Evolutionary conservation across 1,140 invertebrate genomes (phyloP).

Genomic region (Drosophila subobscura): DNA sequence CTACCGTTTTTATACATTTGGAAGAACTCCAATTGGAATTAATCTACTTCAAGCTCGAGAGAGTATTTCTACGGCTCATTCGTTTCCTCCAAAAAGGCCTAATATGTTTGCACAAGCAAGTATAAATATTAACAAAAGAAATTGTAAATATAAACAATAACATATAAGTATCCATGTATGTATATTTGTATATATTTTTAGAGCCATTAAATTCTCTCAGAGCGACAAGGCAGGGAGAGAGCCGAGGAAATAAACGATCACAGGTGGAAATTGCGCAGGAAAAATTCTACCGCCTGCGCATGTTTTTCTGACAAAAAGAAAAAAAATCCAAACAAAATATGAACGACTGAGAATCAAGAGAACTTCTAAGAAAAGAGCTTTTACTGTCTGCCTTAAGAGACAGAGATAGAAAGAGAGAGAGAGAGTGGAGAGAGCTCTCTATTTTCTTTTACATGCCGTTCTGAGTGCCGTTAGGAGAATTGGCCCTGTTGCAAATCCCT

Average conservation of each 20-base stretch:
- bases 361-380: conserved; percentile 8
- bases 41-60: no score
- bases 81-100: no score
- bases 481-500: conserved; percentile 74
- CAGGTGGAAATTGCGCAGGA: conserved; percentile 64
- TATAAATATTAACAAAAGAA: conserved; percentile 5
- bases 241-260: conserved; percentile 18
- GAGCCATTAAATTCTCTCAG: conserved; percentile 1
- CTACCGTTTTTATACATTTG: no score
- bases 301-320: conserved; percentile 59
- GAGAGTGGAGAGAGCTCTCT: not conserved
- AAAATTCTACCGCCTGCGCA: conserved; percentile 50
- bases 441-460: not conserved
- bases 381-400: conserved; percentile 4
- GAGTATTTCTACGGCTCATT: no score
- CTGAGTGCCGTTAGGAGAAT: not conserved
- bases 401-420: not conserved
- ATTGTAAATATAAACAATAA: conserved; percentile 80
- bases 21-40: no score
- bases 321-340: conserved; percentile 1
- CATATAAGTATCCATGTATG: conserved; percentile 54
- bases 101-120: not conserved
- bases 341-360: conserved; percentile 18
- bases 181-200: conserved; percentile 36
- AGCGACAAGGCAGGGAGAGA: conserved; percentile 5